Conservation (phyloP, 1,140 invertebrate species). For the Pseudobourletiella spinata region DNA sequence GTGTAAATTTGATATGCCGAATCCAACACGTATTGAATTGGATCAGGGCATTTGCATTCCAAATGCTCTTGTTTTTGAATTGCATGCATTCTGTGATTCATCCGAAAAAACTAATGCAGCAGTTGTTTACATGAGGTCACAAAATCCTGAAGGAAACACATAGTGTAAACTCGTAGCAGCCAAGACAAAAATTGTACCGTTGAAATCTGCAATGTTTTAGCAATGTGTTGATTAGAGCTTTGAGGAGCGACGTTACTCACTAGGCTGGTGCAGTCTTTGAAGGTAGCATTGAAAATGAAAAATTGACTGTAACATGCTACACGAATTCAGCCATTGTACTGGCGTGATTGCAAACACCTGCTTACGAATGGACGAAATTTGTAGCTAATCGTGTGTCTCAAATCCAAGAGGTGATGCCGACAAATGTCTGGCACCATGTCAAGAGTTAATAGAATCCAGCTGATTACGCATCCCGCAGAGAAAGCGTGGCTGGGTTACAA, state of each 20-base stretch:
- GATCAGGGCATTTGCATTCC: too few relatives aligned
- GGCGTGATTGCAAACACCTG: constrained; percentile 34
- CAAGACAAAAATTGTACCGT: constrained; percentile 34
- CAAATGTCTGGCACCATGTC: constrained; percentile 42
- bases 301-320: neutral
- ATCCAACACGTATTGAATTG: neutral
- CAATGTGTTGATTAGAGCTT: constrained; percentile 36
- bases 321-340: constrained; percentile 33
- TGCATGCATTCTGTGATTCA: constrained; percentile 1
- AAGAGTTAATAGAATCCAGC: constrained; percentile 41
- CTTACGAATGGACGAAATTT: constrained; percentile 39
- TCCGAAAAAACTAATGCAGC: neutral
- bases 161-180: constrained; percentile 34
- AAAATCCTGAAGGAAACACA: constrained; percentile 34
- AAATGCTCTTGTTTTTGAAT: neutral
- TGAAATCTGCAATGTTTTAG: constrained; percentile 27
- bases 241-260: constrained; percentile 36
- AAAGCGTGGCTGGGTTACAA: constrained; percentile 29
- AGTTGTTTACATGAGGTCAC: neutral
- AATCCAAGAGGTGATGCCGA: constrained; percentile 37
- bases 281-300: neutral
- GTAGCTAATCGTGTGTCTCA: constrained; percentile 41
- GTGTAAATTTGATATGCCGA: neutral
- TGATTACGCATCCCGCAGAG: constrained; percentile 43
- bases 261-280: constrained; percentile 11